Base-by-base conservation (phyloP, 2,888 invertebrate species). In the Lathronympha strigana region DNA sequence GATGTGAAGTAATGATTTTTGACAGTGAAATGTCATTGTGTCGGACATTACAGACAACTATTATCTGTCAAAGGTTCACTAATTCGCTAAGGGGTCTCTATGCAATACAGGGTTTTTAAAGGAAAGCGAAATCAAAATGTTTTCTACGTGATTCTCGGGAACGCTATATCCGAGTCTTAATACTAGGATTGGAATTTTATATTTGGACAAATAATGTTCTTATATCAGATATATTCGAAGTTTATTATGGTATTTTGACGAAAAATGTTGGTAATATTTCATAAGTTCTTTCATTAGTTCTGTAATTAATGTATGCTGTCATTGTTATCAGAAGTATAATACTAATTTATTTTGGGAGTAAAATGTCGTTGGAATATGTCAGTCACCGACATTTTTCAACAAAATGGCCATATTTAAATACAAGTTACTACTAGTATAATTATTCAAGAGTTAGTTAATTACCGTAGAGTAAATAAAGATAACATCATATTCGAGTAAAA, bases 11-110 rank as follows among this genome's bases (percentile, higher is more conserved):
- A 57, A 57, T 45, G 43, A 57, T 57, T 45, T 45, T 57, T 28
- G 31, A 4, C 28, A 31, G 4, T n/a, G 4, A 31, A 45, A 19
- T 13, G 19, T 31, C 40, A 45, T 57, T 43, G 40, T 13, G 43
- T 19, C 45, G 25, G 5, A 50, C 13, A 2, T 25, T 45, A 60
- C 63, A 70, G 69, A 71, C 60, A 74, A 74, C 66, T 73, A 81
- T 83, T 79, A 80, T 81, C 85, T 80, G 82, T 80, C 82, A 81
- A 80, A 79, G 67, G 71, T 76, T 76, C 74, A 82, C 90, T 91
- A 91, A 85, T 79, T 85, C 79, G 89, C 91, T 91, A 91, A 87
- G 87, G 91, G 90, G 76, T 81, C 85, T 82, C 85, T 89, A 90
- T 84, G 79, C 72, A 76, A 78, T 88, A 86, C 91, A 91, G 91